Conservation (phyloP, 1,140 invertebrate species). For the Bombus impatiens region DNA sequence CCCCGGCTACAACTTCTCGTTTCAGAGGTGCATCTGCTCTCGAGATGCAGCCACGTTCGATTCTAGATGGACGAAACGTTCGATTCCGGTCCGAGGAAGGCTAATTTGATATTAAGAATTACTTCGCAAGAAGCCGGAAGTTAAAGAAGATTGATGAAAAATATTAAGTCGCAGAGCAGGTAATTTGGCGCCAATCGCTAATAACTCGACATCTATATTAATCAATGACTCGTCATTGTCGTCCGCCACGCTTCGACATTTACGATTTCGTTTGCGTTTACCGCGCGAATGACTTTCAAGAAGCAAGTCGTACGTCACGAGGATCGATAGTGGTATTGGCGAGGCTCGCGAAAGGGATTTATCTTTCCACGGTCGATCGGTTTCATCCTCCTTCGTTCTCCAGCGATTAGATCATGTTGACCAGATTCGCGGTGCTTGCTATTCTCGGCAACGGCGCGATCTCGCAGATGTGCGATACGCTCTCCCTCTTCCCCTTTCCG, state of each 20-base stretch:
- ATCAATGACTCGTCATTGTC: not conserved
- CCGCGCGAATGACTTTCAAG: not conserved
- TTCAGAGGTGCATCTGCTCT: conserved; percentile 60
- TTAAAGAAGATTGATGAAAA: no score
- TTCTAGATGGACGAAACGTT: not conserved
- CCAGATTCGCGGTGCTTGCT: conserved; percentile 55
- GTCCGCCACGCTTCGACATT: not conserved
- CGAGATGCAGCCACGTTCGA: conserved; percentile 27
- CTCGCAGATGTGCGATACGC: conserved; percentile 59
- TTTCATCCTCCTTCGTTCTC: conserved; percentile 29
- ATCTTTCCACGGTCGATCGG: conserved; percentile 34
- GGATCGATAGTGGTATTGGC: conserved; percentile 5
- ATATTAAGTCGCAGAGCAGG: no score
- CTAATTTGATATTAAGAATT: no score
- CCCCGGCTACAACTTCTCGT: conserved; percentile 59
- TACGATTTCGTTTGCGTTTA: not conserved
- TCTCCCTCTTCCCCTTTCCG: not conserved
- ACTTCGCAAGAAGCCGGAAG: no score
- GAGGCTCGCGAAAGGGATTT: conserved; percentile 25
- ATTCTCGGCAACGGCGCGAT: conserved; percentile 64
- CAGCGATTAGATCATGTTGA: conserved; percentile 55
- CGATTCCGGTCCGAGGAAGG: not conserved
- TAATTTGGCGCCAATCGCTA: no score
- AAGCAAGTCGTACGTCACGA: not conserved
- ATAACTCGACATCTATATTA: not conserved